Evolutionary conservation across 1,140 invertebrate genomes (phyloP).

Genomic region (Lepidostoma basale): DNA sequence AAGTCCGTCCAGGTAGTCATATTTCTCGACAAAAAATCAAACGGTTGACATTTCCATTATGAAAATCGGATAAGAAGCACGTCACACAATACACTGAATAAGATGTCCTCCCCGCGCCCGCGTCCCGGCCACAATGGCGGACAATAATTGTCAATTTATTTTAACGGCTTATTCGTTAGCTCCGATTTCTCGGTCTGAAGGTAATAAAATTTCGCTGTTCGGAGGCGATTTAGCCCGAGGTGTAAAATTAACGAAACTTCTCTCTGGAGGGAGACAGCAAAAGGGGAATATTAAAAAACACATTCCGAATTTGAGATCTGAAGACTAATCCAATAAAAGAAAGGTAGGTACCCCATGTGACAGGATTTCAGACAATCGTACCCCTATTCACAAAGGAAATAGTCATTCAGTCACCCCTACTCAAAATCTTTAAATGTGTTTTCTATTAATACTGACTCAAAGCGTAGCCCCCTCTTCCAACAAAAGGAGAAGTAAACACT

Average conservation of each 20-base stretch:
- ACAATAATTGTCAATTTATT: slow-evolving; percentile 41
- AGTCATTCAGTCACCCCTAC: not conserved
- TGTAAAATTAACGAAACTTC: not conserved
- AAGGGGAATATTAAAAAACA: slow-evolving; percentile 13
- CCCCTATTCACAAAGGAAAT: not conserved
- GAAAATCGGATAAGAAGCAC: slow-evolving; percentile 40
- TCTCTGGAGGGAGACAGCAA: not conserved
- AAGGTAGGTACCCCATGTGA: not conserved
- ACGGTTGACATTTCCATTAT: slow-evolving; percentile 44
- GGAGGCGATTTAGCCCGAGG: not conserved
- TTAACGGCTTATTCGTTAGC: slow-evolving; percentile 15
- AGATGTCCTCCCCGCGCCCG: slow-evolving; percentile 4
- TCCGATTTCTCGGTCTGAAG: not conserved
- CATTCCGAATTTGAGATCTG: not conserved
- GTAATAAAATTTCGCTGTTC: slow-evolving; percentile 3
- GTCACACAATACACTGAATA: slow-evolving; percentile 20
- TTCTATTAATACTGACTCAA: too few relatives aligned
- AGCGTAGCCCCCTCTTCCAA: too few relatives aligned
- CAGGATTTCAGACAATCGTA: not conserved
- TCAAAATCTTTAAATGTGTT: too few relatives aligned
- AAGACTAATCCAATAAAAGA: slow-evolving; percentile 17
- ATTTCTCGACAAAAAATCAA: slow-evolving; percentile 23
- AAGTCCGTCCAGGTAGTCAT: not conserved
- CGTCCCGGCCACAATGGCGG: slow-evolving; percentile 15
- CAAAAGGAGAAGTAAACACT: too few relatives aligned